Base-by-base conservation (phyloP, 2,113 vertebrate genomes). In the Podiceps cristatus region DNA sequence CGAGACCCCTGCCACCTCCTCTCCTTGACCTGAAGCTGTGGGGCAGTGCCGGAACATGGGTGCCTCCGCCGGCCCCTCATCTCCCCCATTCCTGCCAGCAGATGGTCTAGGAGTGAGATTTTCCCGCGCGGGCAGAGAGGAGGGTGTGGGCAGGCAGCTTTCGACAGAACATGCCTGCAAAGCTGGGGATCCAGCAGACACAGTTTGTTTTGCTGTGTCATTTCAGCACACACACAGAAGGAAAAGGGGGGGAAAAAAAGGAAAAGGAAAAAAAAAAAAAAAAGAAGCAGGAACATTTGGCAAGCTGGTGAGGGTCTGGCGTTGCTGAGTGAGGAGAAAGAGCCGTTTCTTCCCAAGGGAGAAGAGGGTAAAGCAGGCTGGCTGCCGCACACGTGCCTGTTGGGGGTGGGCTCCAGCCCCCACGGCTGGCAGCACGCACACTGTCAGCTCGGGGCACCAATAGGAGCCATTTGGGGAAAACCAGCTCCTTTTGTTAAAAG, bases 201-300 rank as follows among this genome's bases (percentile, higher is more conserved):
- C 71, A 44, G 71, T 90, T 94, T 92, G 90, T 90, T 97, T 93
- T 95, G 93, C 90, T 93, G 92, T 93, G 92, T 95, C 95, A 96
- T 88, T 97, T 95, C 96, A 86, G 93, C 77, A 11, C 67, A 52
- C 68, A 63, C 53, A 77, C 16, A 71, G 2, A 64, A 37, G 23
- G 63, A 47, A 33, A 79, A 86, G 5, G 27, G 31, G 5, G 5
- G 18, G 13, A 33, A 28, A 31, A 25, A 18, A n/a, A n/a, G n/a
- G n/a, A n/a, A n/a, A n/a, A n/a, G n/a, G n/a, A n/a, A n/a, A n/a
- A n/a, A 19, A 6, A 19, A 18, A 23, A 25, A 35, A 59, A 67
- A 71, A 69, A 50, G 37, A 63, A 8, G 29, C 71, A 78, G 77
- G 87, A 96, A 94, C 92, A 93, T 90, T 96, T 96, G 95, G 92